Percentiles rank a stretch among this genome's conserved stretches.
Evolutionary conservation across 2,888 invertebrate species (phyloP).

Genomic region (Macropis europaea): DNA sequence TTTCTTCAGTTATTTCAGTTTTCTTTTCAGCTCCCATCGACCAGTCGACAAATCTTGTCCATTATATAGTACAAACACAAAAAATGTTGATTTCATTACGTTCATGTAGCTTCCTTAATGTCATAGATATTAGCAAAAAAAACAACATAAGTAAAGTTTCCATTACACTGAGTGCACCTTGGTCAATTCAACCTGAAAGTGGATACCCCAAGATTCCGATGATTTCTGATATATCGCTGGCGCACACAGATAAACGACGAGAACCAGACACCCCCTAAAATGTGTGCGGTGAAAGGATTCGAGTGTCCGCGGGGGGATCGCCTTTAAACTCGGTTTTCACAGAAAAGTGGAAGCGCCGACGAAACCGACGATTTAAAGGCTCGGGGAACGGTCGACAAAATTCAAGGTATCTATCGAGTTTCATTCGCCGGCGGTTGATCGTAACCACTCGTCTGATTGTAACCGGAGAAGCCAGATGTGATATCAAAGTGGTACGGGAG

Average conservation of each 20-base stretch:
- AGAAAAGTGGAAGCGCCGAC: slow-evolving; percentile 15
- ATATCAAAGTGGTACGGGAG: slow-evolving; percentile 34
- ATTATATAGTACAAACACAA: too few species aligned
- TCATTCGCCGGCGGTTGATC: slow-evolving; percentile 28
- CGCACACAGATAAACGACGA: not conserved
- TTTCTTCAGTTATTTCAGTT: too few species aligned
- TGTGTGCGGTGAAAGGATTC: slow-evolving; percentile 16
- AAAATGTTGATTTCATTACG: too few species aligned
- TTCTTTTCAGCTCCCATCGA: too few species aligned
- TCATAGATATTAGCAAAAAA: too few species aligned
- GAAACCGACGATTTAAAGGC: slow-evolving; percentile 36
- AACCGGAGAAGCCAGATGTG: slow-evolving; percentile 41
- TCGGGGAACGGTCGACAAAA: slow-evolving; percentile 27
- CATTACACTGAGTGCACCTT: too few species aligned
- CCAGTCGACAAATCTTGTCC: too few species aligned
- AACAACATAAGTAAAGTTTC: too few species aligned
- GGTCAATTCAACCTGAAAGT: not conserved
- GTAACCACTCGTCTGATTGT: slow-evolving; percentile 35
- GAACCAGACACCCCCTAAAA: slow-evolving; percentile 14
- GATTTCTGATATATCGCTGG: not conserved
- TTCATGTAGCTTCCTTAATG: too few species aligned
- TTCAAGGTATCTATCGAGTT: slow-evolving; percentile 47
- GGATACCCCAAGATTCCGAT: not conserved
- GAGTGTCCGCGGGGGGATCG: slow-evolving; percentile 15
- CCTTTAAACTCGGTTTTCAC: slow-evolving; percentile 14